Conservation (phyloP, 2,888 invertebrate genomes). For the Drosophila pseudotakahashii region DNA sequence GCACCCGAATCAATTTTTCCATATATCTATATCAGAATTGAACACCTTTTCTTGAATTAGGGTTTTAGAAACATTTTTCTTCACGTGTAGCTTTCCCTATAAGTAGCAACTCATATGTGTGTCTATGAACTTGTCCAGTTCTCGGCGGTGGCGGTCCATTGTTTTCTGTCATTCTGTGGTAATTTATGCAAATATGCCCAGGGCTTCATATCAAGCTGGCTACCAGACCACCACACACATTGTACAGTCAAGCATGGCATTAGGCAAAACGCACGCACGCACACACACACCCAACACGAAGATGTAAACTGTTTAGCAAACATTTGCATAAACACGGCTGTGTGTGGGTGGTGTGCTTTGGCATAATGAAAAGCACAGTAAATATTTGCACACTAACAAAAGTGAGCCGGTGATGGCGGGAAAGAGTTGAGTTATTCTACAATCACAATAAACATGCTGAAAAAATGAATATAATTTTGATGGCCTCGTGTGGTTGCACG, state of each 20-base stretch:
- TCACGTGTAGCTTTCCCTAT: background rate
- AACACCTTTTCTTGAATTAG: too few species aligned
- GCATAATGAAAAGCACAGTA: slow-evolving; percentile 51
- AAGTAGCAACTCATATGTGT: slow-evolving; percentile 10
- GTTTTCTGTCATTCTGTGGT: slow-evolving; percentile 35
- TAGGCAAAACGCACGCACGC: slow-evolving; percentile 6
- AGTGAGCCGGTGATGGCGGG: slow-evolving; percentile 20
- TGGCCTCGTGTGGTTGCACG: slow-evolving; percentile 5
- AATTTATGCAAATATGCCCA: slow-evolving; percentile 45
- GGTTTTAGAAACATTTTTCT: background rate
- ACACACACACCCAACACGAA: slow-evolving; percentile 9
- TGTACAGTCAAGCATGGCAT: slow-evolving; percentile 3
- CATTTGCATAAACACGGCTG: slow-evolving; percentile 45
- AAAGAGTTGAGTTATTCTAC: slow-evolving; percentile 22
- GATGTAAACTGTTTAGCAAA: slow-evolving; percentile 50
- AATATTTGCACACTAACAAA: slow-evolving; percentile 39
- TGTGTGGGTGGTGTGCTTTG: slow-evolving; percentile 39
- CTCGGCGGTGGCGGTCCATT: slow-evolving; percentile 21
- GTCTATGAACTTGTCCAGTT: slow-evolving; percentile 13
- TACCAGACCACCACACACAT: background rate
- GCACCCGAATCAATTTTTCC: too few species aligned
- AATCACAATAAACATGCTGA: slow-evolving; percentile 30
- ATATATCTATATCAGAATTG: too few species aligned
- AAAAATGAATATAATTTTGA: slow-evolving; percentile 30
- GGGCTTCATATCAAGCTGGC: slow-evolving; percentile 27